These are phyloP conservation scores for Caenorhabditis auriculariae DNA, from an alignment of 2,888 invertebrate genomes.

Conservation along the genomic window DNA sequence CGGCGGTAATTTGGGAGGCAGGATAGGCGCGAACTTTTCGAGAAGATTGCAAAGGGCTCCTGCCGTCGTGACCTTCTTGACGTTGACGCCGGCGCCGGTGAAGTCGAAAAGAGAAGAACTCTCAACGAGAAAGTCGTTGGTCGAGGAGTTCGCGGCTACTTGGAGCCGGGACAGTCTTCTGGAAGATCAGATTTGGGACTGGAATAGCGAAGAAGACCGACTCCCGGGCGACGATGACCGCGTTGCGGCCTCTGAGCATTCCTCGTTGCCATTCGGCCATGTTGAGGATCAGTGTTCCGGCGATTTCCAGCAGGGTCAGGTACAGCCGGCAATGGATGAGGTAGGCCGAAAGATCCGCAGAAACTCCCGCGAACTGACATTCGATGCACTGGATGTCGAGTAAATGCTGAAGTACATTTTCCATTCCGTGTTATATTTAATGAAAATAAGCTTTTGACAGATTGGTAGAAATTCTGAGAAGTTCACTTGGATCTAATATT, in stretches of 20 bases:
- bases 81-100: constrained; percentile 7
- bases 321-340: constrained; percentile 15
- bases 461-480: background rate
- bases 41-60: constrained; percentile 7
- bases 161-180: background rate
- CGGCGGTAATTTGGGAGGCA: constrained; percentile 24
- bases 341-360: constrained; percentile 7
- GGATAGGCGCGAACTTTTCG: constrained; percentile 6
- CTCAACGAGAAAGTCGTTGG: background rate
- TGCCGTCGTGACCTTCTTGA: constrained; percentile 22
- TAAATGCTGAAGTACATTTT: background rate
- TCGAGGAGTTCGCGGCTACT: background rate
- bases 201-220: no score
- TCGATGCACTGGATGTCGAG: constrained; percentile 16
- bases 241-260: no score
- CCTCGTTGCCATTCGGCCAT: constrained; percentile 10
- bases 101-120: no score
- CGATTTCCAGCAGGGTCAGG: constrained; percentile 12
- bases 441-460: no score
- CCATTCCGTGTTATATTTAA: background rate
- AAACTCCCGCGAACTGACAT: constrained; percentile 18
- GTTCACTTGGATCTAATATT: background rate
- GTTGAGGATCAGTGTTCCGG: background rate
- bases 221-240: no score
- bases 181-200: background rate